These are phyloP conservation scores for Cynopterus sphinx DNA, from an alignment of 2,797 vertebrate species.

Conservation along the genomic window DNA sequence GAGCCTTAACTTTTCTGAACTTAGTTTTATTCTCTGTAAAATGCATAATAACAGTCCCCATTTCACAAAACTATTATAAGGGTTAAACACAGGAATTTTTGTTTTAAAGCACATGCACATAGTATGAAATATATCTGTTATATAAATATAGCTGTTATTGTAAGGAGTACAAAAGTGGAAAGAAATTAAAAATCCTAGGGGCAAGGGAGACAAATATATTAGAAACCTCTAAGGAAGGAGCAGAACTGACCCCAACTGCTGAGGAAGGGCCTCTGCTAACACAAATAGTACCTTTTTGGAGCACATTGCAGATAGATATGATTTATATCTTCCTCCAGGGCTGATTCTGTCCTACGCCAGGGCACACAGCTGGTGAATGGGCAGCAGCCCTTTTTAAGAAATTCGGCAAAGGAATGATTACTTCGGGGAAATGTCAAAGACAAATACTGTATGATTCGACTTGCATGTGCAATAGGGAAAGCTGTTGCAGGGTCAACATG, in stretches of 20 bases:
- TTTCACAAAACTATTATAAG: not conserved
- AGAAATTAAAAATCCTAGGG: not conserved
- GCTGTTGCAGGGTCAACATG: not conserved
- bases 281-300: not conserved
- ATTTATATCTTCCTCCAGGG: not conserved
- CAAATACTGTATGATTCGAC: not conserved
- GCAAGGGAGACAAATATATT: not conserved
- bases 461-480: not conserved
- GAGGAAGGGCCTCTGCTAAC: not conserved
- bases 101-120: not conserved
- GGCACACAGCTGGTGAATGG: not conserved
- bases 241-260: not conserved
- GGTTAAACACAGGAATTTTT: not conserved
- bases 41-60: not conserved
- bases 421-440: not conserved
- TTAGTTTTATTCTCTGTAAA: not conserved
- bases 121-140: not conserved
- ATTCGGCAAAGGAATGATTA: not conserved
- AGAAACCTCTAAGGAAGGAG: not conserved
- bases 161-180: not conserved
- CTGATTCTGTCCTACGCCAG: not conserved
- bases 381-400: not conserved
- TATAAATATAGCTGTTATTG: not conserved
- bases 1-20: not conserved
- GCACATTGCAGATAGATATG: not conserved